These are phyloP conservation scores for Mixornis gularis DNA, from an alignment of 2,113 vertebrate species.

Conservation along the genomic window DNA sequence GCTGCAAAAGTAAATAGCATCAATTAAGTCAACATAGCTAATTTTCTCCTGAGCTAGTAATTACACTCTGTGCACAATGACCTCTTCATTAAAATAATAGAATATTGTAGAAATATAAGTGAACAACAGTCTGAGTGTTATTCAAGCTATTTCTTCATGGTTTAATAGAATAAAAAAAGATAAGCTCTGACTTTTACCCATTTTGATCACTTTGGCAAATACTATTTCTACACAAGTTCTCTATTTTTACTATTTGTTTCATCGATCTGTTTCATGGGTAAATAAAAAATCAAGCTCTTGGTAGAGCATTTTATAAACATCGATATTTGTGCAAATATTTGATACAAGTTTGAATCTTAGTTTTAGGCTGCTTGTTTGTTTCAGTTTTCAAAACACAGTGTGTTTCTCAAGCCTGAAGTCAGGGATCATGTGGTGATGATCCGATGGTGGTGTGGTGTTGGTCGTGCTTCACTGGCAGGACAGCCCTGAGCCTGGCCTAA, in stretches of 20 bases:
- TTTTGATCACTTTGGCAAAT: neutral
- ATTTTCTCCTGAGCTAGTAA: constrained; percentile 30
- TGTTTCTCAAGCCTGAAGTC: neutral
- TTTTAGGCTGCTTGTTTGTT: neutral
- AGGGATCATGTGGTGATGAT: neutral
- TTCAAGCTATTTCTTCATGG: neutral
- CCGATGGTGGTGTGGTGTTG: neutral
- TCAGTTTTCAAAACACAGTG: neutral
- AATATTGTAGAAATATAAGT: neutral
- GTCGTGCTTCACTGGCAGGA: neutral
- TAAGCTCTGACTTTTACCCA: neutral
- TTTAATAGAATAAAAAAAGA: neutral
- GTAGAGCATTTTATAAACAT: neutral
- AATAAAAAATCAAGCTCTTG: neutral
- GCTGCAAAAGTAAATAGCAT: constrained; percentile 18
- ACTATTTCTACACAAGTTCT: neutral
- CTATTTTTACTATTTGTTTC: neutral
- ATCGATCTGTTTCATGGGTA: neutral
- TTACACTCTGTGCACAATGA: neutral
- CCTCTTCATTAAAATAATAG: constrained; percentile 21
- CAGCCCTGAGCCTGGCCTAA: neutral
- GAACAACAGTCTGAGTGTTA: neutral
- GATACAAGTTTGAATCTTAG: neutral
- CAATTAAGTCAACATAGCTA: constrained; percentile 27
- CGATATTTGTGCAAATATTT: neutral